phyloP scores from a whole-genome alignment of 1,140 invertebrate genomes.

The Pseudachorutes palmiensis region DNA sequence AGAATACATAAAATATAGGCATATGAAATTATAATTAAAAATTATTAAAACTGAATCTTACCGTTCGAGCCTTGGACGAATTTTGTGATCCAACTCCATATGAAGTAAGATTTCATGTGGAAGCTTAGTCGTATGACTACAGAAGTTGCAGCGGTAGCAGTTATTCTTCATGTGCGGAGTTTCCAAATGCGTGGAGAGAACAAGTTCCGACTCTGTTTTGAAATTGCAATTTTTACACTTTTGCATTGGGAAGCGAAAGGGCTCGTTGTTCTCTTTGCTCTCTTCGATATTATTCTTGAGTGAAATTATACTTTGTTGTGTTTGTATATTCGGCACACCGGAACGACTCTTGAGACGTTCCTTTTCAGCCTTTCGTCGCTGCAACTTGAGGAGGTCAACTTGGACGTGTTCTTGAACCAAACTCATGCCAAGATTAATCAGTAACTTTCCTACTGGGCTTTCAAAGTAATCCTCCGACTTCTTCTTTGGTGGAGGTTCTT shows the following conservation, averaged over 20 bases:
- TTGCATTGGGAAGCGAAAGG: slow-evolving; percentile 66
- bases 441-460: slow-evolving; percentile 78
- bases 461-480: slow-evolving; percentile 58
- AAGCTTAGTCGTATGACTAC: slow-evolving; percentile 68
- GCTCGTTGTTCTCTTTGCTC: slow-evolving; percentile 80
- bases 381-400: slow-evolving; percentile 74
- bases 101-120: slow-evolving; percentile 83
- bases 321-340: slow-evolving; percentile 55
- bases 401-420: slow-evolving; percentile 89
- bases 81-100: slow-evolving; percentile 80
- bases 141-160: slow-evolving; percentile 75
- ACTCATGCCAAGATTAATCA: slow-evolving; percentile 82
- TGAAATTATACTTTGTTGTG: slow-evolving; percentile 66
- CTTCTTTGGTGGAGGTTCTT: slow-evolving; percentile 20
- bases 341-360: slow-evolving; percentile 47
- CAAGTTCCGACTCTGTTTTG: slow-evolving; percentile 78
- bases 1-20: slow-evolving; percentile 6
- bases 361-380: slow-evolving; percentile 65
- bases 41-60: slow-evolving; percentile 10
- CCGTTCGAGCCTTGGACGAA: slow-evolving; percentile 68
- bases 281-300: slow-evolving; percentile 73
- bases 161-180: slow-evolving; percentile 84
- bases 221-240: slow-evolving; percentile 88
- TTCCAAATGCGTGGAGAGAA: slow-evolving; percentile 81
- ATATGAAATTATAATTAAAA: not conserved